Evolutionary conservation across 2,797 vertebrate genomes (phyloP), one percentile per base, ranked within the genome.

Genomic region (Apogon talboti): DNA sequence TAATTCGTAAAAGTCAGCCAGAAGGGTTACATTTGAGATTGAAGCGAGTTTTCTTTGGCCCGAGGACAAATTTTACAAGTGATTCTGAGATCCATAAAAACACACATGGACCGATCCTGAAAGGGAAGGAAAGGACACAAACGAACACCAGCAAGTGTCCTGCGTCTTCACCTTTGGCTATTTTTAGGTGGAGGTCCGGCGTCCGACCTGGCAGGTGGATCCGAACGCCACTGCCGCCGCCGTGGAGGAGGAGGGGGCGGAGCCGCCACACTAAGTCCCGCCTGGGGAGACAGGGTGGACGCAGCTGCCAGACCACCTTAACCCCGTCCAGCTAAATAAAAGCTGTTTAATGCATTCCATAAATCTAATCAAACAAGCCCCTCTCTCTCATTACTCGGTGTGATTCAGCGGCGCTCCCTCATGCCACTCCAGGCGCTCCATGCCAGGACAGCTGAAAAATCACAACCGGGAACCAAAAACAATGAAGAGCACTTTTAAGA

Each of bases 281-380:
- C 66, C 66, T 38, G 35, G 77, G 82, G 75, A 67, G 76, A 82
- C 44, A 14, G 68, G 66, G 63, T 65, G 51, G 86, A 88, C 71
- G 83, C 75, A 66, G 81, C 79, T 90, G 89, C 87, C 87, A 87
- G 71, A 82, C 63, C 76, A 80, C 53, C 59, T 24, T 58, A 77
- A 76, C 66, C 81, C 78, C 82, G 18, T 89, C 88, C 87, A 93
- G 81, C 74, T 50, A 86, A 89, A 90, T 82, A 88, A 92, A 92
- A 86, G 78, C 69, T 52, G 75, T 92, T 93, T 92, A 92, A 93
- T 92, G 77, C 73, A 75, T 85, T 87, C 82, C 84, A 91, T 93
- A 92, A 93, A 93, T 93, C 87, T 78, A 90, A 92, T 92, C 89
- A 91, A 92, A 92, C 81, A 87, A 89, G 85, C 66, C 51, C 80